Base-by-base conservation (phyloP, 2,113 vertebrate genomes). In the Chionomys nivalis region DNA sequence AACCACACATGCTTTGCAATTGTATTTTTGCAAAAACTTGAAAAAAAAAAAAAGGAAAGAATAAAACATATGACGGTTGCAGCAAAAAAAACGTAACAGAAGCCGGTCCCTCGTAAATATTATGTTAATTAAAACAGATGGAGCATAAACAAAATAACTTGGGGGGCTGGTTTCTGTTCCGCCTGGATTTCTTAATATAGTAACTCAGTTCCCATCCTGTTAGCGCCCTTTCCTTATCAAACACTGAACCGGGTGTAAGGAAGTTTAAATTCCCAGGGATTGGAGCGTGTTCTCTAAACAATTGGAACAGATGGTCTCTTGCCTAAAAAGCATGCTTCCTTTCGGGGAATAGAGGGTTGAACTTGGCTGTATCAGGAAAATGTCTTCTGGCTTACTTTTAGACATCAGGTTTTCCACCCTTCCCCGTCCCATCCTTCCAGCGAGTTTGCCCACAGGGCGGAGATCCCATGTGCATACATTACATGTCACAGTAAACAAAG, bases 181-280 rank as follows among this genome's bases (percentile, higher is more conserved):
- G 98, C 96, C 91, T 98, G 98, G 98, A 97, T 95, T 98, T 97
- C 98, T 98, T 97, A 98, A 98, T 99, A 98, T 99, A 99, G 99
- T 79, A 98, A 98, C 95, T 75, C 4, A 0, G 97, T 98, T 98
- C 97, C 97, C 97, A 98, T 97, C 97, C 97, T 97, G 97, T 97
- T 98, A 98, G 97, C 98, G 89, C 96, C 68, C 97, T 92, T 95
- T 96, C 91, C 97, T 97, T 97, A 98, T 98, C 98, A 98, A 97
- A 97, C 90, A 94, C 97, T 93, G 98, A 98, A 98, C 98, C 88
- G 97, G 95, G 97, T 97, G 93, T 98, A 98, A 98, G 98, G 98
- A 98, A 99, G 98, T 98, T 98, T 98, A 98, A 98, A 98, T 97
- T 98, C 98, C 96, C 98, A 97, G 95, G 83, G 97, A 97, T 96